Percentiles rank a stretch among this genome's conserved stretches.
Evolutionary conservation across 2,113 vertebrate species (phyloP).

Genomic region (Brachyhypopomus gauderio): DNA sequence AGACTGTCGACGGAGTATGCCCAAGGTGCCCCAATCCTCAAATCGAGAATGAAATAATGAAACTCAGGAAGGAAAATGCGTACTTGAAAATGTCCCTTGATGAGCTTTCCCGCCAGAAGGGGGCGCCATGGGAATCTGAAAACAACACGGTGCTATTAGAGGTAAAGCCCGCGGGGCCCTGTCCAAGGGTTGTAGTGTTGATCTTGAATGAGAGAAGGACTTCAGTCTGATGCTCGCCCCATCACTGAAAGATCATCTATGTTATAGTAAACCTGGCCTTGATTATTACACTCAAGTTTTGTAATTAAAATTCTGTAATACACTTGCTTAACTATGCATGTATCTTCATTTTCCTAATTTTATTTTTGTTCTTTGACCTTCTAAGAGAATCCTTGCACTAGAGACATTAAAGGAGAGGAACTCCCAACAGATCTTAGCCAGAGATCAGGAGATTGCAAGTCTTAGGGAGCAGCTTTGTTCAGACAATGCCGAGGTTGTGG

Average conservation of each 20-base stretch:
- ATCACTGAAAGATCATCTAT: too few relatives aligned
- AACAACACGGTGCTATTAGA: conserved; percentile 76
- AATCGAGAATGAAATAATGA: conserved; percentile 29
- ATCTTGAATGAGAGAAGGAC: too few relatives aligned
- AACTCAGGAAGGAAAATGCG: conserved; percentile 73
- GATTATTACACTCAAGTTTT: too few relatives aligned
- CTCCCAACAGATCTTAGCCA: conserved; percentile 77
- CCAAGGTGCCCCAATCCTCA: background rate
- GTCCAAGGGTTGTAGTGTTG: too few relatives aligned
- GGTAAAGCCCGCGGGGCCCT: conserved; percentile 67
- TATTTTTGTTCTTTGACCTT: conserved; percentile 30
- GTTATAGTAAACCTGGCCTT: too few relatives aligned
- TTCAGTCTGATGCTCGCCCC: too few relatives aligned
- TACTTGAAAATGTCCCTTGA: conserved; percentile 73
- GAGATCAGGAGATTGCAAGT: conserved; percentile 83
- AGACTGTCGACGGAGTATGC: background rate
- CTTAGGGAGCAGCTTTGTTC: conserved; percentile 78
- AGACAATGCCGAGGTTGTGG: conserved; percentile 67
- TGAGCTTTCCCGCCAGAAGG: conserved; percentile 70
- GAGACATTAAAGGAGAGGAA: conserved; percentile 85
- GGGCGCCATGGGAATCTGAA: conserved; percentile 69
- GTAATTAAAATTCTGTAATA: too few relatives aligned
- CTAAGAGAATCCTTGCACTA: conserved; percentile 85
- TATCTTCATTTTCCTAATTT: conserved; percentile 22
- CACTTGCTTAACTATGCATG: conserved; percentile 46